Base-by-base conservation (phyloP, 2,797 vertebrate species). In the Coracias cyanogaster region DNA sequence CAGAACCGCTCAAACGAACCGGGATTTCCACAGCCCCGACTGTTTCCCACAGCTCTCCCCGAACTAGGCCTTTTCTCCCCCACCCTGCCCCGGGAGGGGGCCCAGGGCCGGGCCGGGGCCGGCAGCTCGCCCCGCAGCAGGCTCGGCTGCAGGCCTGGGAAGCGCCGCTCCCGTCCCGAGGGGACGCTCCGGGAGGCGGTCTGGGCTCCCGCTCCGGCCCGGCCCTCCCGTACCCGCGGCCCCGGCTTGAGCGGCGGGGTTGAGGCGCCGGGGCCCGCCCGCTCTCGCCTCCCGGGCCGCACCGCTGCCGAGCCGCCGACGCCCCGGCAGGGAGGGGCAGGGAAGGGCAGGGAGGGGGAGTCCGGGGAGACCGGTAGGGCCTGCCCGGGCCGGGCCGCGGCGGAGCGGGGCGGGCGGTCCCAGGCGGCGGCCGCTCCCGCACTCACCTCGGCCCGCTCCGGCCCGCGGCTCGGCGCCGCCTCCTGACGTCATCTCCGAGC, bases 371-470 rank as follows among this genome's bases (percentile, higher is more conserved):
- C n/a, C n/a, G n/a, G n/a, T n/a, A n/a, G n/a, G n/a, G n/a, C n/a
- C n/a, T n/a, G n/a, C n/a, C n/a, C n/a, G n/a, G n/a, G n/a, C n/a
- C n/a, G n/a, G 46, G 19, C 46, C 25, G 54, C 10, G 20, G 67
- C 22, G 26, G 57, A 37, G 31, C 48, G 26, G 10, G 31, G 17
- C 33, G 11, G 28, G 25, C 14, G 10, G 18, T 29, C 17, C 51
- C 31, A 7, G 24, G 26, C 25, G 5, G 17, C 39, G 20, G 7
- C 73, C 22, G 19, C 14, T 8, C 81, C 82, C 85, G 14, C 41
- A 95, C 94, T 95, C 94, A 95, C 94, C 94, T 93, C 33, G 35
- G 25, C 84, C 91, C 81, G 11, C 81, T 89, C 67, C 91, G 48
- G 62, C 81, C 82, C 48, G 31, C 79, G 46, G 29, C 57, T 29